Evolutionary conservation across 2,888 invertebrate species (phyloP), one percentile per base, ranked within the genome.

Genomic region (Volucella inflata): DNA sequence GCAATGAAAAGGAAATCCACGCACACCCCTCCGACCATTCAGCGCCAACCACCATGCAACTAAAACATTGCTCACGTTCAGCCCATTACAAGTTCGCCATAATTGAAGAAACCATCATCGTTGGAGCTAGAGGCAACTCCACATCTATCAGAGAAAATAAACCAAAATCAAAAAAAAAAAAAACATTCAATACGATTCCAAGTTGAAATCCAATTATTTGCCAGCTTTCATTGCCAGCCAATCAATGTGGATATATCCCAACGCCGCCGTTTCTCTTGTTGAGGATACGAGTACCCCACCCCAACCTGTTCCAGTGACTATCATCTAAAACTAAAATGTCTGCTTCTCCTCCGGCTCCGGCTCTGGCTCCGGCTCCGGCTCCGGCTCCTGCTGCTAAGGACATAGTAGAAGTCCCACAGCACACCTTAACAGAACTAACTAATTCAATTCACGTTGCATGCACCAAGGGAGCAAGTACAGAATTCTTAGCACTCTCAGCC

Each of bases 171-270:
- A 1, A 40, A 38, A 38, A 48, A 71, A 59, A 68, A 46, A 50
- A 75, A 80, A 80, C 84, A 80, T 71, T 62, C 80, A 76, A 51
- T 70, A 62, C 65, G 59, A 67, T 59, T 67, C 59, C 75, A 80
- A 76, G 50, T 71, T 72, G 71, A 71, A 85, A 85, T 85, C 84
- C 79, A 85, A 85, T 80, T 85, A 85, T 76, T 80, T 76, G 42
- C 48, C 60, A 72, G 76, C 76, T 67, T 75, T 46, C 67, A 53
- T 72, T 53, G 59, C 42, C 40, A 60, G 59, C 60, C 64, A 70
- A 64, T 71, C 57, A 65, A 55, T 36, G 62, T 16, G 74, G 70
- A 70, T 57, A 65, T 59, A 64, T 75, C 40, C 65, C 21, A 42
- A 11, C 14, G 11, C 12, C 10, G 8, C 12, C 10, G 8, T 30